These are phyloP conservation scores for Hexactinellida sp. DNA, from an alignment of 37 sponge, comb jelly and placozoan species.

Conservation along the genomic window DNA sequence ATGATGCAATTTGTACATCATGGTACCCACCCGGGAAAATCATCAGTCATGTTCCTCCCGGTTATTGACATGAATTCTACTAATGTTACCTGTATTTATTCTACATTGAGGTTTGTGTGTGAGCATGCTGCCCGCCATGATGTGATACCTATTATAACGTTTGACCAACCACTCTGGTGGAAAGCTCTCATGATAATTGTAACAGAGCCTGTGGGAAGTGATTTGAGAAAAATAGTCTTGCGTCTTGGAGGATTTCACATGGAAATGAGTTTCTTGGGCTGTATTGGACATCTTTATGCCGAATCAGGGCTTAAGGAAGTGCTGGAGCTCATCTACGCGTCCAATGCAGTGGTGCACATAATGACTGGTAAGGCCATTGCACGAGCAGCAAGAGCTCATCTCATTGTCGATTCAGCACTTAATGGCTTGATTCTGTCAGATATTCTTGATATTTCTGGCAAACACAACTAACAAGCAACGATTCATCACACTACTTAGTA, in stretches of 20 bases:
- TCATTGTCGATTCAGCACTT: background rate
- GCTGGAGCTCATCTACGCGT: background rate
- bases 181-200: constrained; percentile 31
- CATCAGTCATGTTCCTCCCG: background rate
- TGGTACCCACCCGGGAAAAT: constrained; percentile 1
- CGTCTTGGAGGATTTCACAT: constrained; percentile 29
- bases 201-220: constrained; percentile 23
- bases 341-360: background rate
- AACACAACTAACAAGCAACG: background rate
- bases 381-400: background rate
- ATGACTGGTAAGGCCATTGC: background rate
- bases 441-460: background rate
- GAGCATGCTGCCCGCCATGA: constrained; percentile 27
- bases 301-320: background rate
- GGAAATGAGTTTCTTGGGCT: constrained; percentile 18
- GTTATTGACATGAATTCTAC: background rate
- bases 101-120: constrained; percentile 27
- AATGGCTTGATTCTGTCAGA: too few species aligned
- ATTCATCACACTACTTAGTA: background rate
- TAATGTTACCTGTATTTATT: background rate
- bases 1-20: constrained; percentile 14
- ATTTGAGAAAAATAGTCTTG: constrained; percentile 28
- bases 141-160: too few species aligned
- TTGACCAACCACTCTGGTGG: constrained; percentile 38
- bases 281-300: constrained; percentile 15